Base-by-base conservation (phyloP, 53 echinoderm and acorn worm species). In the Henricia sp. region DNA sequence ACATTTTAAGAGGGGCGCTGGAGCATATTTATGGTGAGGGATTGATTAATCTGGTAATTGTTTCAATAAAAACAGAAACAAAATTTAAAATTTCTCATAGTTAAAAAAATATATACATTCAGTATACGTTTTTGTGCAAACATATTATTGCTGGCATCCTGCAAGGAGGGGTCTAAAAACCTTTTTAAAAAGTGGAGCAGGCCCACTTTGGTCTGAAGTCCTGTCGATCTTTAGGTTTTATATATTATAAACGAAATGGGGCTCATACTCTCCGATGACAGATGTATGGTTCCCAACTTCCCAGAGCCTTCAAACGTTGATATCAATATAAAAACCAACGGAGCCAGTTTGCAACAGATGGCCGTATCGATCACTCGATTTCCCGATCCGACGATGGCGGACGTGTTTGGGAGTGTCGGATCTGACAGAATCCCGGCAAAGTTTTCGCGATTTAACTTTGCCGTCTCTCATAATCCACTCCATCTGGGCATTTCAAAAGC, bases 381-480 rank as follows among this genome's bases (percentile, higher is more conserved):
- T n/a, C n/a, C n/a, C n/a, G n/a, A n/a, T n/a, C n/a, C n/a, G n/a
- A n/a, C n/a, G 59, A 77, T 77, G 77, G 77, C 77, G 9, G 77
- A 63, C 26, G 32, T 63, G n/a, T n/a, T n/a, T 23, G 63, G 27
- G 48, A n/a, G 9, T 16, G n/a, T n/a, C n/a, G 67, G 42, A 54
- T 41, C 67, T 52, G 42, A 46, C 2, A 55, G 64, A 38, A 74
- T 86, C 28, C 70, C 34, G 28, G 96, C 93, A 0, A 96, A 85
- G 53, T 96, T 96, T 93, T 93, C 96, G 2, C 88, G 96, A 29
- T 96, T 96, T 82, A 94, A 89, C 87, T 96, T 96, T 74, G 32
- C 89, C 16, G 72, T 96, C 32, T 87, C 72, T 42, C 93, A 93
- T 52, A 96, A 96, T 39, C 87, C 82, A 35, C 87, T 99, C 5